Evolutionary conservation across 2,797 vertebrate genomes (phyloP).

Genomic region (Leontopithecus rosalia): DNA sequence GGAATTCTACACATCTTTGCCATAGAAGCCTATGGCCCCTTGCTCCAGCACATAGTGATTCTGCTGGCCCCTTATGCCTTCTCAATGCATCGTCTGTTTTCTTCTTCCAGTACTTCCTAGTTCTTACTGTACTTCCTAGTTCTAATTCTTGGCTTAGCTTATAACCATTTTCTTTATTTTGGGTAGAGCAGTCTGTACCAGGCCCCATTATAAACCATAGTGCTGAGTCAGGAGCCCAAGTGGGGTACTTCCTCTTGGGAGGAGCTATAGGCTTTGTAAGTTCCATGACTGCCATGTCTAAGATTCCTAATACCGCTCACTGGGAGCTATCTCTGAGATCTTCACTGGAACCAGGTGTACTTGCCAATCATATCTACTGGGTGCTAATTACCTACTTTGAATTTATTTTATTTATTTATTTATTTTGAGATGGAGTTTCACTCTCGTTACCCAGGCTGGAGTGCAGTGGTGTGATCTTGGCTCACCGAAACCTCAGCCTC

Average conservation of each 20-base stretch:
- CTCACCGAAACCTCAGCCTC: too few species aligned
- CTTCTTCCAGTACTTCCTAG: neutral
- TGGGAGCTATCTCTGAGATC: neutral
- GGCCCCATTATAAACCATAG: neutral
- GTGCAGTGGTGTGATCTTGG: too few species aligned
- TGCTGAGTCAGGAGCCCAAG: neutral
- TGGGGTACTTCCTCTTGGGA: neutral
- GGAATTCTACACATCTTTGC: neutral
- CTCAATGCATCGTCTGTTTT: neutral
- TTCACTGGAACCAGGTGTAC: neutral
- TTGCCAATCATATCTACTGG: neutral
- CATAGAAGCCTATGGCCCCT: neutral
- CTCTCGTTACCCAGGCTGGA: too few species aligned
- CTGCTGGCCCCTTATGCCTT: neutral
- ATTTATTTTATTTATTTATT: conserved; percentile 42
- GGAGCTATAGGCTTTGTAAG: neutral
- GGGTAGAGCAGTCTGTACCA: neutral
- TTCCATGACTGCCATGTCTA: neutral
- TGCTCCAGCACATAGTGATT: neutral
- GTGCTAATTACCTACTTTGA: neutral
- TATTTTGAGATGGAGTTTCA: too few species aligned
- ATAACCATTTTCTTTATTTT: conserved; percentile 1
- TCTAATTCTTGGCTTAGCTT: neutral
- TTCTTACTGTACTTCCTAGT: neutral
- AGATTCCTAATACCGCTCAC: neutral